A percentile compares a stretch with the other conserved stretches of the same genome.
These are phyloP conservation scores for Pardosa pseudoannulata DNA, from an alignment of 2,888 invertebrate species.

Conservation along the genomic window DNA sequence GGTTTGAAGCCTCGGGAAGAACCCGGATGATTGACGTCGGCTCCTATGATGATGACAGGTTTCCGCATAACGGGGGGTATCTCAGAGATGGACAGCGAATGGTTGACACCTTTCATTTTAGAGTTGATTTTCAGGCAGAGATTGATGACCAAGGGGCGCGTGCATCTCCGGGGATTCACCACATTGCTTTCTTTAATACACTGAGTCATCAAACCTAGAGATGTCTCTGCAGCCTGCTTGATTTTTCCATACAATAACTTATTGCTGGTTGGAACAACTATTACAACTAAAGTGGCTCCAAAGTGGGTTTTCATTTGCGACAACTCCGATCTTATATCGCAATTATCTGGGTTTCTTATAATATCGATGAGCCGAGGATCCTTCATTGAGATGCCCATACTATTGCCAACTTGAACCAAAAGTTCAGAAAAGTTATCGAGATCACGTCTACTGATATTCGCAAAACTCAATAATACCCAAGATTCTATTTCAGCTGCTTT, in stretches of 20 bases:
- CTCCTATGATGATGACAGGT: conserved; percentile 87
- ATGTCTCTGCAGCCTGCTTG: conserved; percentile 75
- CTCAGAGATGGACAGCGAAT: conserved; percentile 28
- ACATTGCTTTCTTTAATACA: conserved; percentile 79
- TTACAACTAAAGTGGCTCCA: conserved; percentile 40
- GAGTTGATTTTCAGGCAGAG: conserved; percentile 76
- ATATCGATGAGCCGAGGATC: conserved; percentile 30
- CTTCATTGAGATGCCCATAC: conserved; percentile 43
- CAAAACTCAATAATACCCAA: conserved; percentile 46
- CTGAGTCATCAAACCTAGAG: conserved; percentile 79
- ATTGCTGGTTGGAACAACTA: conserved; percentile 36
- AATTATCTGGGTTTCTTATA: neutral
- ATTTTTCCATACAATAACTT: conserved; percentile 51
- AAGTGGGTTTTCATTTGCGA: neutral
- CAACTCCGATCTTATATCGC: conserved; percentile 1
- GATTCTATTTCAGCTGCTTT: conserved; percentile 28
- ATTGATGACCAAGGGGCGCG: conserved; percentile 48
- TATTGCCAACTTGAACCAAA: conserved; percentile 20
- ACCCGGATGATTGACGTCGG: conserved; percentile 94
- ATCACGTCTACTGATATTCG: neutral
- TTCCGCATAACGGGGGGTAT: conserved; percentile 76
- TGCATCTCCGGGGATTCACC: neutral
- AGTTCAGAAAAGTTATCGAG: conserved; percentile 49
- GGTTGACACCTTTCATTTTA: conserved; percentile 78
- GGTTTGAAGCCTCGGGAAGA: conserved; percentile 83